Conservation (phyloP, 1,140 invertebrate species). For the Caenorhabditis latens region DNA sequence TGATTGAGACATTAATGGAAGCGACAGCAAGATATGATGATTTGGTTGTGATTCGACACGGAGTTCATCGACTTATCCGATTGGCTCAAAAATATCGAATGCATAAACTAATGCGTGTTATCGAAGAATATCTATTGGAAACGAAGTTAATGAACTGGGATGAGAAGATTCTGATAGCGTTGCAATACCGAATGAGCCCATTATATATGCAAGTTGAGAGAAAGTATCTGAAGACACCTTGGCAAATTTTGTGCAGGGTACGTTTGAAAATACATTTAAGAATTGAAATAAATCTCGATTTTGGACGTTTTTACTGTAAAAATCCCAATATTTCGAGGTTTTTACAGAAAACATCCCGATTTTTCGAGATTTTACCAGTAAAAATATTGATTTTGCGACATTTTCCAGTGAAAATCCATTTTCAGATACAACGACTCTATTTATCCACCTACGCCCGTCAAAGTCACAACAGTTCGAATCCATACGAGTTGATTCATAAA, state of each 20-base stretch:
- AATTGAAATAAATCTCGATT: too few relatives aligned
- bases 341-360: too few relatives aligned
- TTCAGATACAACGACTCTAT: constrained; percentile 42
- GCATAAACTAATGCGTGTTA: constrained; percentile 27
- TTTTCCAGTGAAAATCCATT: too few relatives aligned
- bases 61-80: constrained; percentile 10
- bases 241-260: constrained; percentile 40
- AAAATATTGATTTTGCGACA: too few relatives aligned
- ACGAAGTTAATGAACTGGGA: constrained; percentile 37
- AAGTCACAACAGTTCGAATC: background rate
- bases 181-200: constrained; percentile 36
- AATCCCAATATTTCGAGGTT: too few relatives aligned
- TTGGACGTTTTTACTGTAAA: too few relatives aligned
- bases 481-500: constrained; percentile 16
- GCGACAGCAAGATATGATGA: constrained; percentile 23
- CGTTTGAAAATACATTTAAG: background rate
- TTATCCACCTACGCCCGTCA: background rate
- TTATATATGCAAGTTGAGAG: constrained; percentile 27
- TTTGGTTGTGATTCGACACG: background rate
- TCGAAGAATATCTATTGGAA: background rate
- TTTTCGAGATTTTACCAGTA: too few relatives aligned
- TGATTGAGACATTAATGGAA: constrained; percentile 33
- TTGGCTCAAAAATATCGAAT: constrained; percentile 21
- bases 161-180: constrained; percentile 33
- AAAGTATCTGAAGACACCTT: constrained; percentile 16